These are phyloP conservation scores for Sporophila hypoxantha DNA, from an alignment of 2,113 vertebrate genomes.

Conservation along the genomic window DNA sequence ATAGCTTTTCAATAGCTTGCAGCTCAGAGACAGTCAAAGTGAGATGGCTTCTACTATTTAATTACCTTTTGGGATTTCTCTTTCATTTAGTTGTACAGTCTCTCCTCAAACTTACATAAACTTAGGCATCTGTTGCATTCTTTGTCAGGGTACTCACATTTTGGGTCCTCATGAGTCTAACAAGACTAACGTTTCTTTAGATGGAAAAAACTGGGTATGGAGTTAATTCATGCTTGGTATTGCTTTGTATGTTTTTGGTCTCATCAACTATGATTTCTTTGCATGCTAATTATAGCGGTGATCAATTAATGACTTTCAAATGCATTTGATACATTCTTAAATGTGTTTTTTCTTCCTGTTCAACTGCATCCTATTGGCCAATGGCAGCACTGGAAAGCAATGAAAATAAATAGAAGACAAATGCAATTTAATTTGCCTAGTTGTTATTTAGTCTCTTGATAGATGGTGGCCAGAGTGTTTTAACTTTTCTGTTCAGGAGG, in stretches of 20 bases:
- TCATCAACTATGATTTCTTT: neutral
- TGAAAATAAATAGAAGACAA: neutral
- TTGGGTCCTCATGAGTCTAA: neutral
- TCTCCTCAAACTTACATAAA: neutral
- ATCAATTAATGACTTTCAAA: neutral
- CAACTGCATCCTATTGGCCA: neutral
- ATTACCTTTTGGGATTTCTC: neutral
- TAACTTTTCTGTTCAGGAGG: neutral
- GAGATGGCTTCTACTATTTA: neutral
- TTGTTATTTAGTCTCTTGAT: neutral
- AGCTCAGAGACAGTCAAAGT: neutral
- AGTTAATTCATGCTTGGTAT: neutral
- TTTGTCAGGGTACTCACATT: neutral
- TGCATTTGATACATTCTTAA: neutral
- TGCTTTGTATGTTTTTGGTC: neutral
- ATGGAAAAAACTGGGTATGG: neutral
- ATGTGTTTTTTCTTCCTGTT: neutral
- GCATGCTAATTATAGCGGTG: neutral
- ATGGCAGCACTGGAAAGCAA: neutral
- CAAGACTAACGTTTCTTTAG: neutral
- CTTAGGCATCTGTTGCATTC: neutral
- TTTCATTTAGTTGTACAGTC: neutral
- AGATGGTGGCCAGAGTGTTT: neutral
- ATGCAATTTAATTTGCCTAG: neutral
- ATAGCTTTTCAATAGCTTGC: neutral